phyloP scores from a whole-genome alignment of 2,113 vertebrate genomes.

The Lepidothrix coronata region DNA sequence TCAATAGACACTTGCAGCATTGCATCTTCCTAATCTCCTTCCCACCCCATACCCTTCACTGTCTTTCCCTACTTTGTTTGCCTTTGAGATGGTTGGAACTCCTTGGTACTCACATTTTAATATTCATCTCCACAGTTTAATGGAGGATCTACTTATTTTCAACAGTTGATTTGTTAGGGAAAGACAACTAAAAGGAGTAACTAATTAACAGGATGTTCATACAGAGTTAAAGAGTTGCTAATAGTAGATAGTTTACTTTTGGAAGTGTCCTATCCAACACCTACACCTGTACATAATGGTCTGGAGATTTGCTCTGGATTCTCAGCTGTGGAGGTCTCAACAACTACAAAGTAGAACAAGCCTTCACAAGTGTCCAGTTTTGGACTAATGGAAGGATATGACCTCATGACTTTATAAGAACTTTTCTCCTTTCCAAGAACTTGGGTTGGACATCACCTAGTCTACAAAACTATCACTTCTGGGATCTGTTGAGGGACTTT shows the following conservation, averaged over 20 bases:
- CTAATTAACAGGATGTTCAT: not conserved
- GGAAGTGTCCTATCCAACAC: not conserved
- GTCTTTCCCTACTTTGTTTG: not conserved
- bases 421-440: not conserved
- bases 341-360: not conserved
- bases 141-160: not conserved
- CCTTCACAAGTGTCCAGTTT: not conserved
- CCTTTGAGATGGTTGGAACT: not conserved
- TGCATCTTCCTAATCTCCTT: not conserved
- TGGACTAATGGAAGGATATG: not conserved
- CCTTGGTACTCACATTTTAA: not conserved
- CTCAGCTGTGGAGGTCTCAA: not conserved
- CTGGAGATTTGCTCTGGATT: not conserved
- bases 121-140: not conserved
- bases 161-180: not conserved
- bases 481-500: not conserved
- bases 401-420: not conserved
- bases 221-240: not conserved
- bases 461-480: accelerated
- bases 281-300: not conserved
- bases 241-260: not conserved
- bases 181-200: not conserved
- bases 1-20: not conserved
- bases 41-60: not conserved
- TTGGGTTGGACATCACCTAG: not conserved